Percentiles rank a stretch among this genome's conserved stretches.
phyloP scores from a whole-genome alignment of 2,797 vertebrate genomes.

The Acropternis orthonyx region DNA sequence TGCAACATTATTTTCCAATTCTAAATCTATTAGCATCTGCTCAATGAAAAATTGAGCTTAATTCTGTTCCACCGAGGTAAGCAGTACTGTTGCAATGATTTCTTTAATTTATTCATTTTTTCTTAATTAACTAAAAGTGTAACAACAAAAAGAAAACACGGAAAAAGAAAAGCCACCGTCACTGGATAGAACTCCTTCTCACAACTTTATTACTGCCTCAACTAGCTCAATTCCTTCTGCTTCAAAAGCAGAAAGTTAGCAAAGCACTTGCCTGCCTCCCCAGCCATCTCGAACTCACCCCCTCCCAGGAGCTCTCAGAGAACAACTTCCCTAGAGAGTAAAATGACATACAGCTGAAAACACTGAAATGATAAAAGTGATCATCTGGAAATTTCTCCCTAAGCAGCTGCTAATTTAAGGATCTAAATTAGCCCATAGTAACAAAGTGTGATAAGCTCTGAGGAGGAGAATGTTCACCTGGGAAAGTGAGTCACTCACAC shows the following conservation, averaged over 20 bases:
- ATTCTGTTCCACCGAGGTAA: neutral
- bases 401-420: constrained; percentile 13
- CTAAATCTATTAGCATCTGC: neutral
- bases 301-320: neutral
- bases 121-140: neutral
- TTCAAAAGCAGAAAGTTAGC: neutral
- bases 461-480: neutral
- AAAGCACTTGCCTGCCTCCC: neutral
- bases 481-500: neutral
- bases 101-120: neutral
- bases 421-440: neutral
- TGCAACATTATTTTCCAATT: neutral
- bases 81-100: neutral
- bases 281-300: neutral
- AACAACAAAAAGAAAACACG: neutral
- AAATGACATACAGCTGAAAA: neutral
- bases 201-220: neutral
- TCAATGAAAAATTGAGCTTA: neutral
- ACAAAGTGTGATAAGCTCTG: neutral
- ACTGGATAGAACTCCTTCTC: neutral
- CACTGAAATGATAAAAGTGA: neutral
- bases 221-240: neutral
- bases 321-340: neutral
- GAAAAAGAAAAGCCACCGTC: neutral
- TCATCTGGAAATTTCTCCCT: constrained; percentile 6